These are phyloP conservation scores for Mellivora capensis DNA, from an alignment of 2,113 vertebrate species.

Conservation along the genomic window DNA sequence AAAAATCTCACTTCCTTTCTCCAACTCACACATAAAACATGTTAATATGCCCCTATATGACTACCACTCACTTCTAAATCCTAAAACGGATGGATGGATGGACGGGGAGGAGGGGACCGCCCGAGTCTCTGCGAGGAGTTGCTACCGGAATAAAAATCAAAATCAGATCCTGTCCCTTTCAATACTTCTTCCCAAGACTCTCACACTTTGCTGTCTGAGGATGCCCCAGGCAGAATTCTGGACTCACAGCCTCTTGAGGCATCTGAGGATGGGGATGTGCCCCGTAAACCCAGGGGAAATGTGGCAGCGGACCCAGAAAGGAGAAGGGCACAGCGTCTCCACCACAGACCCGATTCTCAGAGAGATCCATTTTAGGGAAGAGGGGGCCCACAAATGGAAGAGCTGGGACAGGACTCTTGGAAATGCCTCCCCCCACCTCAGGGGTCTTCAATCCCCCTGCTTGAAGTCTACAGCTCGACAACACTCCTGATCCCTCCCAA, in stretches of 20 bases:
- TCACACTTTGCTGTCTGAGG: neutral
- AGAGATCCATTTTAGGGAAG: accelerated
- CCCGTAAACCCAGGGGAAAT: accelerated
- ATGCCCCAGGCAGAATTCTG: neutral
- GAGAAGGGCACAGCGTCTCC: neutral
- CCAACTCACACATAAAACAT: neutral
- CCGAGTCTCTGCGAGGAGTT: neutral
- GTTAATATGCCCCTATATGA: neutral
- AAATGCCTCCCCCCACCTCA: accelerated
- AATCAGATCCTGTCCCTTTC: neutral
- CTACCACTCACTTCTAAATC: neutral
- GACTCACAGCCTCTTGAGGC: neutral
- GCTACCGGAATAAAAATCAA: neutral
- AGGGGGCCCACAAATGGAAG: accelerated
- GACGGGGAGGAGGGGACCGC: neutral
- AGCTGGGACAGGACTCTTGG: neutral
- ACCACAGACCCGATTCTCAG: neutral
- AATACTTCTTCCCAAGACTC: neutral
- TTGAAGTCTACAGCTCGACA: accelerated
- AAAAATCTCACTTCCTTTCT: neutral
- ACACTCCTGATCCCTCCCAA: accelerated
- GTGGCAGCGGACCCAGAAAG: accelerated
- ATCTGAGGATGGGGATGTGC: accelerated
- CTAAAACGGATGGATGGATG: neutral
- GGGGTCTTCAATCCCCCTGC: accelerated